Conservation (phyloP, 23 tunicate genomes). For the Clavelina lepadiformis region DNA sequence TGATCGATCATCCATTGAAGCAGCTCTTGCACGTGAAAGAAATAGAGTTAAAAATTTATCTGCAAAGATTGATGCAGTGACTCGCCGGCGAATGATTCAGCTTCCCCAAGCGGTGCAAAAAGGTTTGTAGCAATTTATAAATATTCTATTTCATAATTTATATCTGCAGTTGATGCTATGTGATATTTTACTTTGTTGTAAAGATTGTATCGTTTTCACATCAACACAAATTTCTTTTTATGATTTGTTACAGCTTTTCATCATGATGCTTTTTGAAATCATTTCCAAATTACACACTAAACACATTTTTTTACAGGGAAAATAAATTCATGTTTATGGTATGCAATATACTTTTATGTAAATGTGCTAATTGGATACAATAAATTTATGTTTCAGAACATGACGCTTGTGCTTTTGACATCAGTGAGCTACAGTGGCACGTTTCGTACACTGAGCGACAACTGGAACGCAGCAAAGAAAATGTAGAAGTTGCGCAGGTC, state of each 20-base stretch:
- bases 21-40: conserved; percentile 52
- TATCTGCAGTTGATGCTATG: no score
- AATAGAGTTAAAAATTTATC: conserved; percentile 33
- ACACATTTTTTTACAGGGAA: no score
- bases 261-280: no score
- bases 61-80: conserved; percentile 41
- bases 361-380: background rate
- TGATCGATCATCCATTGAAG: conserved; percentile 51
- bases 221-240: no score
- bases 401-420: conserved; percentile 84
- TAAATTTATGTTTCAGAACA: conserved; percentile 41
- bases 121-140: conserved; percentile 58
- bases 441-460: conserved; percentile 76
- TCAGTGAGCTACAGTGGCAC: conserved; percentile 88
- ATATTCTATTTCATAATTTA: no score
- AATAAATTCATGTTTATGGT: background rate
- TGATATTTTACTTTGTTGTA: no score
- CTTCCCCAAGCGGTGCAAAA: conserved; percentile 80
- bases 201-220: no score
- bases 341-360: background rate
- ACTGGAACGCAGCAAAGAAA: conserved; percentile 52
- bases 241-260: no score
- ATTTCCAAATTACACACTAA: no score
- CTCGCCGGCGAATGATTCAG: conserved; percentile 48
- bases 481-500: conserved; percentile 54